phyloP scores from a whole-genome alignment of 2,888 invertebrate species.

The Callyntrura sp. region DNA sequence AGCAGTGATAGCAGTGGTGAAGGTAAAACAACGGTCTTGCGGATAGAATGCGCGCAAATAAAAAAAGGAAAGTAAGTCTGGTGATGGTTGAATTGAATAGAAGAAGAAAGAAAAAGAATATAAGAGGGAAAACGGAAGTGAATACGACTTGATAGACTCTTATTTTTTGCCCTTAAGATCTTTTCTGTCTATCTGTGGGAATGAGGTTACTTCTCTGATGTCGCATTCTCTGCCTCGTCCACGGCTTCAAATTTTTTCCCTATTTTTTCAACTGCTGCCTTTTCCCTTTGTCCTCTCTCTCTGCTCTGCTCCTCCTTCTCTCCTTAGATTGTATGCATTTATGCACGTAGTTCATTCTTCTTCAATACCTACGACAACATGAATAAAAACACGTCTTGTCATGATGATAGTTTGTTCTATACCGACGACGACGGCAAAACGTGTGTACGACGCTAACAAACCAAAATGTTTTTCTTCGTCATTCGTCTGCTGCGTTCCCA shows the following conservation, averaged over 20 bases:
- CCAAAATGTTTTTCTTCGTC: slow-evolving; percentile 5
- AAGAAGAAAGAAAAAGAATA: slow-evolving; percentile 37
- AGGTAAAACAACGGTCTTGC: slow-evolving; percentile 1
- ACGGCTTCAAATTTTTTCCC: slow-evolving; percentile 10
- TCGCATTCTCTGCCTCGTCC: slow-evolving; percentile 33
- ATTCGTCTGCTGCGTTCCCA: not conserved
- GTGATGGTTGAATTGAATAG: slow-evolving; percentile 49
- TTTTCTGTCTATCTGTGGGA: slow-evolving; percentile 72
- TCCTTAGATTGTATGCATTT: slow-evolving; percentile 41
- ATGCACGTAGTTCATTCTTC: slow-evolving; percentile 40
- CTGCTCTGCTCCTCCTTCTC: too few relatives aligned
- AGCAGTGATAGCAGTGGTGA: slow-evolving; percentile 2
- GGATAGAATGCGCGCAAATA: slow-evolving; percentile 41
- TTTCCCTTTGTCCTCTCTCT: too few relatives aligned
- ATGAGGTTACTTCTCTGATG: slow-evolving; percentile 68
- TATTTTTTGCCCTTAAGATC: slow-evolving; percentile 73
- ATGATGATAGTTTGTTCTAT: slow-evolving; percentile 17
- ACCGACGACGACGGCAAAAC: too few relatives aligned
- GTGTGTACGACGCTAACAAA: not conserved
- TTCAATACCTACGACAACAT: not conserved
- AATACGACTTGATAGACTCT: slow-evolving; percentile 74
- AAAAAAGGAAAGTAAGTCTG: slow-evolving; percentile 40
- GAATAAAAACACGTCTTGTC: slow-evolving; percentile 26
- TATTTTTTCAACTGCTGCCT: too few relatives aligned
- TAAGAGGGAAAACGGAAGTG: slow-evolving; percentile 70